Evolutionary conservation across 2,888 invertebrate species (phyloP), one percentile per base, ranked within the genome.

Genomic region (Mesorhabditis spiculigera): DNA sequence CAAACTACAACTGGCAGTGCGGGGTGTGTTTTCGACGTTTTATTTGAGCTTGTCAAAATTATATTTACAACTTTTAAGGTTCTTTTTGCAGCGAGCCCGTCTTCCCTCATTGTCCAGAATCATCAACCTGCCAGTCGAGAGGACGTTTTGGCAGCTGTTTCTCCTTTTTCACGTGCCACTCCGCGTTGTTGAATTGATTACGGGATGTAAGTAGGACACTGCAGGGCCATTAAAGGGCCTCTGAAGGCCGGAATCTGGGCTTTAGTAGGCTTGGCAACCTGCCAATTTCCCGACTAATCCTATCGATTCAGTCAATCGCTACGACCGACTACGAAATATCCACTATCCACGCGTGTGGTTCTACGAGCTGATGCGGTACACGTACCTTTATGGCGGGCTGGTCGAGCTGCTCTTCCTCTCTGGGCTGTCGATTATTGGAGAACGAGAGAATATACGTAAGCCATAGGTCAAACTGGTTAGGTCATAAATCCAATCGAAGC

Each of bases 1-100:
- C 77, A 66, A 83, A 82, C 67, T 85, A 85, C 72, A 85, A 85
- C 71, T 85, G 85, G 85, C 85, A 85, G 71, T 85, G 85, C 68
- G 85, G 85, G 45, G 84, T 84, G 64, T 76, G 77, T 74, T 5
- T 8, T 63, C 4, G 16, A 43, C 5, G 66, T 42, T 13, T 0
- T 68, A 41, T 16, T 67, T 63, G 13, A 44, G 63, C 6, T 63
- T n/a, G n/a, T n/a, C n/a, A n/a, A n/a, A 45, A 6, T 61, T n/a
- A 45, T 16, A 42, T 10, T 67, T 67, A 10, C 61, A 13, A 58
- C 2, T 58, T 58, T 13, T 2, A 3, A 58, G 1, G 3, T 58
- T n/a, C 1, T n/a, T 58, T 58, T 70, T 79, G n/a, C n/a, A 84
- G 83, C 73, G 83, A 45, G 85, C 85, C 28, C 75, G 82, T 45